Evolutionary conservation across 2,113 vertebrate species (phyloP), one percentile per base, ranked within the genome.

Genomic region (Sprattus sprattus): DNA sequence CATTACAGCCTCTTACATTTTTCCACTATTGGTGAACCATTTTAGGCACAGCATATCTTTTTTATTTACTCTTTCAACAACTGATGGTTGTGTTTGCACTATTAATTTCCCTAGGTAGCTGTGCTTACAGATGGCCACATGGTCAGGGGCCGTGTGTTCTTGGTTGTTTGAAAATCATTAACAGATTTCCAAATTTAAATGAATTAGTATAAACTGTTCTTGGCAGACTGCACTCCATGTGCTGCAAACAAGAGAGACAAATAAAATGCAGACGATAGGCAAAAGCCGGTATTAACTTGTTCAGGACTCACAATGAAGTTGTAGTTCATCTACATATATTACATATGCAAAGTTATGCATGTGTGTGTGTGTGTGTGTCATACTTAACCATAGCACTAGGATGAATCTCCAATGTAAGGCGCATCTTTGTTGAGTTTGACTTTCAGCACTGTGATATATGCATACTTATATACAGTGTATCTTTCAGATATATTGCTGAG

Each of bases 121-220:
- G 46, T 87, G 57, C 45, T 60, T 89, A 90, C 92, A 93, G 92
- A 93, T 94, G 93, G 92, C 90, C 92, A 92, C 71, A 88, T 90
- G 89, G 71, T 88, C 85, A 91, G 89, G 82, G 85, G 86, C 87
- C 91, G 86, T 89, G 89, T 91, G 85, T 86, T 81, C 89, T 93
- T 91, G 92, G 90, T 90, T 91, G 92, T 88, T 92, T 46, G 10
- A 15, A 81, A 67, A 32, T 86, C 87, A 86, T 89, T 85, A 85
- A 81, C 86, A 84, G 57, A 47, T 50, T 71, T 84, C 82, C 52
- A 83, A 67, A 67, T 6, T 67, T 67, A 39, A 67, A 78, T 44
- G 18, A 32, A 78, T 39, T 15, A 60, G 83, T 82, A 22, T 2
- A 71, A 86, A 83, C 57, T 1, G n/a, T 13, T 78, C 20, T 78